A percentile compares a stretch with the other conserved stretches of the same genome.
These are phyloP conservation scores for Calcarius lapponicus DNA, from an alignment of 2,797 vertebrate species.

Conservation along the genomic window DNA sequence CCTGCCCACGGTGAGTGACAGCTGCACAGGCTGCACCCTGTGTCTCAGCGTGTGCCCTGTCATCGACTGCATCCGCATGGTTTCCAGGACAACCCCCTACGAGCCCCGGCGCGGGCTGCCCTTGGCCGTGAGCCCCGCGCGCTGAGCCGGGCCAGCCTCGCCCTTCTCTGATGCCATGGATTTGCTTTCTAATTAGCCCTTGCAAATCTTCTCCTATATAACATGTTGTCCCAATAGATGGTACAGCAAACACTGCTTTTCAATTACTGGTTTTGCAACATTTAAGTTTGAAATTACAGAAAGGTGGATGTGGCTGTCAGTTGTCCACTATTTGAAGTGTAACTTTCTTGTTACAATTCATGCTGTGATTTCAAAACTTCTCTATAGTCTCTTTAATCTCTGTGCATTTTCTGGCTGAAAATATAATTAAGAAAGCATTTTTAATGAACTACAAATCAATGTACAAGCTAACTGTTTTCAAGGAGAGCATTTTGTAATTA, in stretches of 20 bases:
- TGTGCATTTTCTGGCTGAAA: conserved; percentile 54
- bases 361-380: conserved; percentile 58
- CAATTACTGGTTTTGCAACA: conserved; percentile 67
- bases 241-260: conserved; percentile 59
- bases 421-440: conserved; percentile 69
- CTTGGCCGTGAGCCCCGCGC: conserved; percentile 77
- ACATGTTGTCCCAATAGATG: not conserved
- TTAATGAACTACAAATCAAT: conserved; percentile 60
- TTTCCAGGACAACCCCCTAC: conserved; percentile 86
- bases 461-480: conserved; percentile 68
- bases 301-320: conserved; percentile 21
- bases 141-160: conserved; percentile 58
- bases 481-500: conserved; percentile 74
- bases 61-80: conserved; percentile 95
- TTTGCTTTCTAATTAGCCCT: conserved; percentile 71
- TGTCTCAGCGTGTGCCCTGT: conserved; percentile 93
- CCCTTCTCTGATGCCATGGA: conserved; percentile 54
- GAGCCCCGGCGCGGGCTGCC: conserved; percentile 88
- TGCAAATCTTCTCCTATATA: conserved; percentile 64
- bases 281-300: not conserved
- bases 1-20: conserved; percentile 85
- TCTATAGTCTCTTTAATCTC: conserved; percentile 42
- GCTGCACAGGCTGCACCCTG: conserved; percentile 92
- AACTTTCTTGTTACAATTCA: conserved; percentile 50
- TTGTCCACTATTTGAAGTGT: conserved; percentile 53